These are phyloP conservation scores for Steinernema carpocapsae DNA, from an alignment of 2,888 invertebrate genomes.

Conservation along the genomic window DNA sequence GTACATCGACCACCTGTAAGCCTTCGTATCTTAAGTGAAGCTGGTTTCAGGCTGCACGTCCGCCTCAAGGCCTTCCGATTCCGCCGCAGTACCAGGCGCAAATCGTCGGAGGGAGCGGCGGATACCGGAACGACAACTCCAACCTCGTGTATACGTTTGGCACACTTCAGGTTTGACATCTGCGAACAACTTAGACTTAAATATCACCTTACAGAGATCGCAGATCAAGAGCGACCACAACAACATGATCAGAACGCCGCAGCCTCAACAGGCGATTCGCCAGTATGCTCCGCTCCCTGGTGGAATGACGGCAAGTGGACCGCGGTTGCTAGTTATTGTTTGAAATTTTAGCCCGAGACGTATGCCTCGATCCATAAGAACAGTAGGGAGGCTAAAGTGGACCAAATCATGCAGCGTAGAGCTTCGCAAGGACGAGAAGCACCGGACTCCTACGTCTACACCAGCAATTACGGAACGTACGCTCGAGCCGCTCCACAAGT, in stretches of 20 bases:
- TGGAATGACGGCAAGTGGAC: background rate
- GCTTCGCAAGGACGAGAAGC: conserved; percentile 19
- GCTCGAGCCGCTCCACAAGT: conserved; percentile 48
- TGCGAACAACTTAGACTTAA: background rate
- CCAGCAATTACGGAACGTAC: conserved; percentile 52
- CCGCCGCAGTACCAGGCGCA: conserved; percentile 32
- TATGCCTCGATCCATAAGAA: conserved; percentile 55
- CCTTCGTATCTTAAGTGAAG: background rate
- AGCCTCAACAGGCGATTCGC: conserved; percentile 15
- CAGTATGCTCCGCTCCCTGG: conserved; percentile 23
- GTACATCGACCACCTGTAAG: conserved; percentile 42
- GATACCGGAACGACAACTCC: conserved; percentile 22
- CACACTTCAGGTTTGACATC: conserved; percentile 14
- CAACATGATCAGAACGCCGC: conserved; percentile 4
- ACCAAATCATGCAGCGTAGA: conserved; percentile 25
- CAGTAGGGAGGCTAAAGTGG: conserved; percentile 23
- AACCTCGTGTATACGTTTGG: conserved; percentile 19
- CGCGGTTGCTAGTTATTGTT: background rate
- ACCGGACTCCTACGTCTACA: conserved; percentile 34
- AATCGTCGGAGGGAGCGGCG: background rate
- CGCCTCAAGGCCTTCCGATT: conserved; percentile 13
- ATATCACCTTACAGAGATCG: background rate
- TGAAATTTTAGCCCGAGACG: conserved; percentile 45
- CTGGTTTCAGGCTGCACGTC: conserved; percentile 4
- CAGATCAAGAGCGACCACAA: conserved; percentile 15